Base-by-base conservation (phyloP, 2,113 vertebrate genomes). In the Octodon degus region DNA sequence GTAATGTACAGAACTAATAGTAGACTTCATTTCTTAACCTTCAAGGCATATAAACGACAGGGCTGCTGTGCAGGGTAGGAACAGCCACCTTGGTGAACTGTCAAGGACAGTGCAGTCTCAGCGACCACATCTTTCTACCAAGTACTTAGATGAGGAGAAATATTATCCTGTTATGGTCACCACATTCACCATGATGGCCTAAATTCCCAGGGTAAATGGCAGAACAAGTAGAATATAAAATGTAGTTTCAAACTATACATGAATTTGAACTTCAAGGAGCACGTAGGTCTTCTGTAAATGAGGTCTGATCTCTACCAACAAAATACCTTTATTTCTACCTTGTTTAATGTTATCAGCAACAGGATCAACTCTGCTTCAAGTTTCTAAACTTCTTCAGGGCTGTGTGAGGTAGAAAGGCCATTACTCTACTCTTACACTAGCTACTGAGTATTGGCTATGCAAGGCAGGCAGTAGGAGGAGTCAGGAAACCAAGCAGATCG, bases 401-500 rank as follows among this genome's bases (percentile, higher is more conserved):
- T 55, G 84, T 4, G 68, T 27, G 88, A 93, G 47, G 37, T 7
- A 76, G 19, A 86, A 95, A 88, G 83, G 50, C 62, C 30, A 22
- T 3, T 17, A 50, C 20, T 20, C 25, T n/a, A 13, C 70, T 97
- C 30, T 80, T 58, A 50, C 34, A 76, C 43, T 30, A 95, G 77
- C 65, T 93, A 70, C 19, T 22, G 22, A 55, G 12, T 34, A 17
- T 17, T 81, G 96, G 77, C 50, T 95, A 12, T 9, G 62, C 32
- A 89, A 19, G 60, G 70, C 62, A 93, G 63, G 30, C 80, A 88
- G 68, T 13, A 67, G 81, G 40, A 60, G 89, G 90, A 97, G 92
- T 96, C 96, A 97, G 97, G 94, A 94, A 94, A 93, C 86, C 12
- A 88, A 82, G 92, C 22, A 94, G 96, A 96, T 22, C 58, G 83